Conservation (phyloP, 1,140 invertebrate genomes). For the Parapsyche elsis region DNA sequence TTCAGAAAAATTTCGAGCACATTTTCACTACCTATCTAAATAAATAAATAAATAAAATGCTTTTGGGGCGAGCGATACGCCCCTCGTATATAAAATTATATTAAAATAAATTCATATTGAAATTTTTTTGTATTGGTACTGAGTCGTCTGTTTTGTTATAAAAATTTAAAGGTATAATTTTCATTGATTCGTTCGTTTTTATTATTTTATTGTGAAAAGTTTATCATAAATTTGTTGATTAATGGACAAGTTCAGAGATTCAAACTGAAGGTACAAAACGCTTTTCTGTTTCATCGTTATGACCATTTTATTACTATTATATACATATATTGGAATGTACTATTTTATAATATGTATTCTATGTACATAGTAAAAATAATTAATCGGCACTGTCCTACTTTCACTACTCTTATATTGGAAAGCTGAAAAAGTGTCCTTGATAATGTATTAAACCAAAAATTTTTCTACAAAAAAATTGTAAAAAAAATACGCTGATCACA, state of each 20-base stretch:
- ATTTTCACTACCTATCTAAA: conserved; percentile 11
- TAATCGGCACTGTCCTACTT: conserved; percentile 23
- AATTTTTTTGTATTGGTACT: neutral
- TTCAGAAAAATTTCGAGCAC: conserved; percentile 14
- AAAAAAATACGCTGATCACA: neutral
- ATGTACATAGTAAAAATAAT: conserved; percentile 25
- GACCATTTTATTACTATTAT: conserved; percentile 8
- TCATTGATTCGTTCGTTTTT: neutral
- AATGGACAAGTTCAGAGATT: neutral
- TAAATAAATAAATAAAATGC: neutral
- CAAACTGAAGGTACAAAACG: conserved; percentile 8
- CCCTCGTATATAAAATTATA: neutral
- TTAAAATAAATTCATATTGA: neutral
- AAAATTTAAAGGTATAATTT: neutral
- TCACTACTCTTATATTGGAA: conserved; percentile 28
- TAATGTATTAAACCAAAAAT: conserved; percentile 32
- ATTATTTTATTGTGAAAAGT: neutral
- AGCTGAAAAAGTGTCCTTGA: conserved; percentile 33
- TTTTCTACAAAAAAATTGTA: conserved; percentile 11
- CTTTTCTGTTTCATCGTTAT: neutral
- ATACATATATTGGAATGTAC: neutral
- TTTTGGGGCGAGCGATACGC: neutral
- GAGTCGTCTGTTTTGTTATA: neutral
- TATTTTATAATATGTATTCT: neutral
- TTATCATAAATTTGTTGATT: neutral